Base-by-base conservation (phyloP, 2,888 invertebrate species). In the Sesia bembeciformis region DNA sequence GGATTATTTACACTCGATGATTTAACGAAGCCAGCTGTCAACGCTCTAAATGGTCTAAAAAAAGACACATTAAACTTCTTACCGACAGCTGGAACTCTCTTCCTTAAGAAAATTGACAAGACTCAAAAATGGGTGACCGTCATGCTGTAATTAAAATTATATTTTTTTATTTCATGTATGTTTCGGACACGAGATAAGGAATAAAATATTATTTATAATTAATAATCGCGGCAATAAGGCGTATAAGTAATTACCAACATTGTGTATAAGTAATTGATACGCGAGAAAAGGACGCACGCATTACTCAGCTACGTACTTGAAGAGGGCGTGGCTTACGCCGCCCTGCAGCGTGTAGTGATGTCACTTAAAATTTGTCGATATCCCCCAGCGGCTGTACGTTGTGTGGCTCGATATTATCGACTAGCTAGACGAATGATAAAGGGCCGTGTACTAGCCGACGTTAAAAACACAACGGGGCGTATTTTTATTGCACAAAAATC, bases 21-120 rank as follows among this genome's bases (percentile, higher is more conserved):
- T 84, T 79, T 82, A 84, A 62, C 62, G 65, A 62, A 65, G 60
- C 68, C 84, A 83, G 81, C 85, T 84, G 86, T 85, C 86, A 79
- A 60, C 83, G 76, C 67, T 67, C 62, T 69, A 70, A 62, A 61
- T 55, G 58, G 43, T 54, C 54, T 54, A 58, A 64, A 66, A 67
- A 64, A 64, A 59, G 54, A 57, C 55, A 58, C 58, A 60, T 50
- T 54, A 56, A 56, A 55, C 39, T 58, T 53, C 40, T 56, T 57
- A 55, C 55, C 40, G 58, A 60, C 72, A 72, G 65, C 67, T 69
- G 69, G 59, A 8, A 56, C 52, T 39, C 43, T 43, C 54, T 58
- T 56, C 55, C 54, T 58, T 42, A 38, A 39, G 7, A 39, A 50
- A 50, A 50, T 50, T 23, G 23, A 23, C 23, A 23, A 23, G 23